Percentiles rank a stretch among this genome's conserved stretches.
These are phyloP conservation scores for Alsophila aescularia DNA, from an alignment of 2,888 invertebrate species.

Conservation along the genomic window DNA sequence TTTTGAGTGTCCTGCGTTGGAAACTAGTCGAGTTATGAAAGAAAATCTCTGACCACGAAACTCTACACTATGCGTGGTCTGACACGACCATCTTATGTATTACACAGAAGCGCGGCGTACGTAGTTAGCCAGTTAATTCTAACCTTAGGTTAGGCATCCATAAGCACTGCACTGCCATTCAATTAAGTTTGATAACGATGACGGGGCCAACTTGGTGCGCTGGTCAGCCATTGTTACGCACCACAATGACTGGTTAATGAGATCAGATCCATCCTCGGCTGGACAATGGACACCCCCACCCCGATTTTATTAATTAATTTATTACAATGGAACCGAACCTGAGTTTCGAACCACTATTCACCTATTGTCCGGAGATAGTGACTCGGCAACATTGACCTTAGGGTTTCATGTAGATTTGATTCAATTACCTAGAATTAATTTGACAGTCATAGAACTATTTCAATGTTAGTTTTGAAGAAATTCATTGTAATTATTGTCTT, in stretches of 20 bases:
- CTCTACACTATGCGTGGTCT: too few species aligned
- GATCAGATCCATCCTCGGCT: slow-evolving; percentile 78
- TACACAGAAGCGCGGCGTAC: too few species aligned
- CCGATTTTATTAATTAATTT: slow-evolving; percentile 84
- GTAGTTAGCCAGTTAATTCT: not conserved
- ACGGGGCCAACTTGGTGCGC: slow-evolving; percentile 56
- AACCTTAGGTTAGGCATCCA: too few species aligned
- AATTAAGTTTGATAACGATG: slow-evolving; percentile 48
- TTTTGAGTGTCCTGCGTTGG: too few species aligned
- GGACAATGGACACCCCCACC: slow-evolving; percentile 75
- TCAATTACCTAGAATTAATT: slow-evolving; percentile 26
- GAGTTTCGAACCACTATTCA: slow-evolving; percentile 74
- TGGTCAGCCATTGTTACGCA: slow-evolving; percentile 52
- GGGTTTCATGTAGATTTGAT: slow-evolving; percentile 20
- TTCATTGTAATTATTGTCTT: too few species aligned
- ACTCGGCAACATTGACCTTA: slow-evolving; percentile 67
- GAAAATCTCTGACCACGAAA: too few species aligned
- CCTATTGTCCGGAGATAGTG: slow-evolving; percentile 69
- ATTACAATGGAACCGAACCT: slow-evolving; percentile 80
- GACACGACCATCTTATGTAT: too few species aligned
- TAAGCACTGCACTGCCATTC: slow-evolving; percentile 12
- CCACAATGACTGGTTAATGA: slow-evolving; percentile 84
- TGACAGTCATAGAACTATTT: not conserved
- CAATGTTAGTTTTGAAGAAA: too few species aligned
- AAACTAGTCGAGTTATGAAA: too few species aligned